phyloP scores from a whole-genome alignment of 2,888 invertebrate genomes.

The Lasioglossum calceatum region DNA sequence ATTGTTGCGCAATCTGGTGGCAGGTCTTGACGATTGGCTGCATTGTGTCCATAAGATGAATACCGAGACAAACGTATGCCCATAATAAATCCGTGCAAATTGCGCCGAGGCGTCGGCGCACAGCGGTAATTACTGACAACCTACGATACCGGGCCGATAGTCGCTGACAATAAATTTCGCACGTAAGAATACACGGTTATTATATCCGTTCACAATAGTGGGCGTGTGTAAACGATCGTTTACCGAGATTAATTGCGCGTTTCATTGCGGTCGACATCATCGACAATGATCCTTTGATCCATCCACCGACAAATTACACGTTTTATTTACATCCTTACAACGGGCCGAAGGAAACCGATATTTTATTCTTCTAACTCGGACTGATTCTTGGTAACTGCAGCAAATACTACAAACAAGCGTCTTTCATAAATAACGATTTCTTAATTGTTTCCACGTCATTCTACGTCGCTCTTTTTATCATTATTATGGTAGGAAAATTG shows the following conservation, averaged over 20 bases:
- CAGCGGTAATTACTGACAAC: conserved; percentile 55
- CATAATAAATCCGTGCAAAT: conserved; percentile 64
- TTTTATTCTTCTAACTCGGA: conserved; percentile 12
- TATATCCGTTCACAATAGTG: conserved; percentile 38
- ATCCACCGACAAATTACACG: conserved; percentile 56
- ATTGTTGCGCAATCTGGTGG: conserved; percentile 47
- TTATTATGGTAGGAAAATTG: not conserved
- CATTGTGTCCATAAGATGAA: conserved; percentile 42
- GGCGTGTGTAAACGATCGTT: conserved; percentile 64
- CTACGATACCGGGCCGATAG: conserved; percentile 56
- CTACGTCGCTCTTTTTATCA: not conserved
- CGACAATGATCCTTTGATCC: conserved; percentile 50
- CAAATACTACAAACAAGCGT: not conserved
- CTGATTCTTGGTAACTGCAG: not conserved
- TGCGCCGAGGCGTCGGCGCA: conserved; percentile 48
- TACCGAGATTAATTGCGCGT: conserved; percentile 61
- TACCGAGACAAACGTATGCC: conserved; percentile 39
- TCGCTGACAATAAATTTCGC: conserved; percentile 61
- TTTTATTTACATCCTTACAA: conserved; percentile 17
- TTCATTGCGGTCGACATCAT: conserved; percentile 37
- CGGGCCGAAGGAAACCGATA: not conserved
- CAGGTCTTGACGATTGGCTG: conserved; percentile 45
- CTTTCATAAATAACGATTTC: not conserved
- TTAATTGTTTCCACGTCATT: not conserved
- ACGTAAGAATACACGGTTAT: conserved; percentile 56